Evolutionary conservation across 2,797 vertebrate species (phyloP).

Genomic region (Lagocephalus sceleratus): DNA sequence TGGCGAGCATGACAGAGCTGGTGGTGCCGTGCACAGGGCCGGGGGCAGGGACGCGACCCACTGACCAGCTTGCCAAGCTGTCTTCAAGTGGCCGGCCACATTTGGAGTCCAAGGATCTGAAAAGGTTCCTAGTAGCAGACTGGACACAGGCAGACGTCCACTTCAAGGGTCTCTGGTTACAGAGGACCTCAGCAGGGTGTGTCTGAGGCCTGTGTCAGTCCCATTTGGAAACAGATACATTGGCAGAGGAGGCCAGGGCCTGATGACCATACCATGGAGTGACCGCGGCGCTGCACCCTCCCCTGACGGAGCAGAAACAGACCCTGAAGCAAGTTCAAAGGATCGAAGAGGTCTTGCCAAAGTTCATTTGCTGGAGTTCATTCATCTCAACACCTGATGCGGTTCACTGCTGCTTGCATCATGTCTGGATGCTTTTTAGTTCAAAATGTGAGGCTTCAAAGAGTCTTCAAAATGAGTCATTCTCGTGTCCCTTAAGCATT

Average conservation of each 20-base stretch:
- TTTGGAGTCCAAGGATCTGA: slow-evolving; percentile 75
- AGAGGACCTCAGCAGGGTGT: slow-evolving; percentile 93
- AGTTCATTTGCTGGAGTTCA: slow-evolving; percentile 69
- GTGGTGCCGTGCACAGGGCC: slow-evolving; percentile 30
- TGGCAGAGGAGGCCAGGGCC: slow-evolving; percentile 72
- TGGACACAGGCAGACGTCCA: slow-evolving; percentile 88
- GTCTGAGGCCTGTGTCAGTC: slow-evolving; percentile 76
- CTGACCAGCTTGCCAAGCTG: slow-evolving; percentile 73
- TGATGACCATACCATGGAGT: slow-evolving; percentile 71
- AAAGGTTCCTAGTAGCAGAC: slow-evolving; percentile 76
- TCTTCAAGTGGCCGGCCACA: slow-evolving; percentile 82
- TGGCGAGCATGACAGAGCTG: slow-evolving; percentile 51
- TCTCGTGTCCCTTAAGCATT: slow-evolving; percentile 2
- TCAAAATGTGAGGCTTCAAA: slow-evolving; percentile 64
- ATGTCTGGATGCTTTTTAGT: slow-evolving; percentile 37
- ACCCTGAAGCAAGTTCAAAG: slow-evolving; percentile 73
- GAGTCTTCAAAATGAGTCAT: slow-evolving; percentile 32
- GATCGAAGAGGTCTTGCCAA: slow-evolving; percentile 67
- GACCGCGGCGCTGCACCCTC: slow-evolving; percentile 52
- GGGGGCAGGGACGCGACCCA: slow-evolving; percentile 61
- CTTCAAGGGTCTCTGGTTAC: slow-evolving; percentile 99
- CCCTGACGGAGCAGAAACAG: slow-evolving; percentile 71
- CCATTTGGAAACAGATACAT: slow-evolving; percentile 82
- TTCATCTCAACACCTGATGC: slow-evolving; percentile 68
- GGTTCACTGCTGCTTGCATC: slow-evolving; percentile 53